Evolutionary conservation across 2,888 invertebrate species (phyloP), one percentile per base, ranked within the genome.

Genomic region (Callyntrura guangdongensis): DNA sequence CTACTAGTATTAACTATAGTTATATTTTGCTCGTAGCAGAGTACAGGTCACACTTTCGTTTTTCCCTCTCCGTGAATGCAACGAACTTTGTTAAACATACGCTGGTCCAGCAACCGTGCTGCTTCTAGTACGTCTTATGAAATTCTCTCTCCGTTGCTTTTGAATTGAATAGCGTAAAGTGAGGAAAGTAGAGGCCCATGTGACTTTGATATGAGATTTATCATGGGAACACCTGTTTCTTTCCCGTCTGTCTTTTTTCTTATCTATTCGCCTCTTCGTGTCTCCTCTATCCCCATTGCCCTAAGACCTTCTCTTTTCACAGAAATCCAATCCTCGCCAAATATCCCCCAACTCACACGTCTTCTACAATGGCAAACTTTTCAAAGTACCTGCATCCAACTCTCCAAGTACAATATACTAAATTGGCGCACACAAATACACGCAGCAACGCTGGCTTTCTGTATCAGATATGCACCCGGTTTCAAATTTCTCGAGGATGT

Each of bases 221-320:
- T 91, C 91, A 91, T 83, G 87, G 87, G 91, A 87, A 91, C 91
- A 87, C 86, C 91, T 87, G 84, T 91, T 91, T 88, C 84, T 90
- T 85, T 90, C 81, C 86, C 81, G 77, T 69, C 56, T 36, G 36
- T 91, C 83, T 27, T 27, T 82, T 86, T 67, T 49, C 53, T 59
- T 67, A 56, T 56, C 56, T 83, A 22, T 56, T 47, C 77, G 49
- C 56, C 45, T 67, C 82, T 83, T 53, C 14, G 77, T 1, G n/a
- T 45, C 59, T 27, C 45, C 49, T 20, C 17, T 14, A 20, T 56
- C 12, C 14, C 77, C 56, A 59, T 22, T 45, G 47, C 64, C 82
- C 36, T 56, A 72, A 72, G 74, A 67, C 72, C 49, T 47, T 72
- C 45, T 27, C 25, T 67, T 61, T 53, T 47, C 86, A 49, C 53